These are phyloP conservation scores for Aphyosemion australe DNA, from an alignment of 2,113 vertebrate genomes.

Conservation along the genomic window DNA sequence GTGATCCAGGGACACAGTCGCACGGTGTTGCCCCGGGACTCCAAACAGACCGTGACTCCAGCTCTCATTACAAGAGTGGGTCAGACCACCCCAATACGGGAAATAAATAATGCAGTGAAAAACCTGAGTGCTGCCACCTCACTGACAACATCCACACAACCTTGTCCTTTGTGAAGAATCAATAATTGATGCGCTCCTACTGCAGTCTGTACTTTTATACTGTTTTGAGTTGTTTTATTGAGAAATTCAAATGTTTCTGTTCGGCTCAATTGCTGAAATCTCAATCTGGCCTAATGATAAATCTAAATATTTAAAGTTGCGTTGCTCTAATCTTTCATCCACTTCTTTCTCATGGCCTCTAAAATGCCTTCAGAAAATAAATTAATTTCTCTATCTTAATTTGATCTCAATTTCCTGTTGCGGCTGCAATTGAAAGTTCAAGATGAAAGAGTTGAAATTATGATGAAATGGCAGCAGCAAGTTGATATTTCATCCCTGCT, in stretches of 20 bases:
- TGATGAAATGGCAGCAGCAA: slow-evolving; percentile 51
- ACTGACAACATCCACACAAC: slow-evolving; percentile 54
- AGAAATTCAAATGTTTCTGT: not conserved
- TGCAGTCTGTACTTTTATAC: slow-evolving; percentile 9
- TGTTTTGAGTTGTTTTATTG: not conserved
- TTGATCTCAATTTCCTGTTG: slow-evolving; percentile 71
- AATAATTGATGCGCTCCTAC: slow-evolving; percentile 41
- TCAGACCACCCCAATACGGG: slow-evolving; percentile 73
- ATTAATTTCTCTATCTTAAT: slow-evolving; percentile 69
- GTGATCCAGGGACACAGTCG: slow-evolving; percentile 67
- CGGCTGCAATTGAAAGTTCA: slow-evolving; percentile 45
- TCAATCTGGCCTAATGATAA: slow-evolving; percentile 1
- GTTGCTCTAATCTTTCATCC: slow-evolving; percentile 21
- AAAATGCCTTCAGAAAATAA: slow-evolving; percentile 37
- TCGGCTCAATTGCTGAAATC: too few relatives aligned
- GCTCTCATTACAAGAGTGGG: slow-evolving; percentile 72
- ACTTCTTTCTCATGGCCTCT: slow-evolving; percentile 7
- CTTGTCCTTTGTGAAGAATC: slow-evolving; percentile 47
- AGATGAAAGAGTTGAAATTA: slow-evolving; percentile 69
- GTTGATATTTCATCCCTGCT: slow-evolving; percentile 48
- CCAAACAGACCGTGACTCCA: slow-evolving; percentile 75
- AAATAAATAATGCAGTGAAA: slow-evolving; percentile 76
- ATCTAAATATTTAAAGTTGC: slow-evolving; percentile 1
- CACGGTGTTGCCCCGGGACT: slow-evolving; percentile 66
- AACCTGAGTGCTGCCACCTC: slow-evolving; percentile 67